Evolutionary conservation across 2,888 invertebrate genomes (phyloP).

Genomic region (Timandra comae): DNA sequence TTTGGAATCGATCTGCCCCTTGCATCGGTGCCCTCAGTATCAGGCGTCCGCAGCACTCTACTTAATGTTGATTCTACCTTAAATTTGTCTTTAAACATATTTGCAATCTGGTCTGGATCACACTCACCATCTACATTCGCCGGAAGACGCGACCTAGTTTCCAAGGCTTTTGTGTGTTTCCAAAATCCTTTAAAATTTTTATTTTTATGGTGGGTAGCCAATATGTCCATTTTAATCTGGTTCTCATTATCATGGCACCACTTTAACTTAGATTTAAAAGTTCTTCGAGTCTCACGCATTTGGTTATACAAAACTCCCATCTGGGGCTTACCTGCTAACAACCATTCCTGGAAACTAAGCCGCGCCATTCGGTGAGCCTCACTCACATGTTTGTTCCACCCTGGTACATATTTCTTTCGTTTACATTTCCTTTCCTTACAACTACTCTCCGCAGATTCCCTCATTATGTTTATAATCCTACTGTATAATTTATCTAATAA

Average conservation of each 20-base stretch:
- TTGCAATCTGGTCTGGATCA: too few species aligned
- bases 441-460: neutral
- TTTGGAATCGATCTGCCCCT: neutral
- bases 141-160: neutral
- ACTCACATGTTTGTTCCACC: neutral
- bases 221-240: slow-evolving; percentile 3
- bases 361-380: slow-evolving; percentile 2
- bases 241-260: slow-evolving; percentile 4
- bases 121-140: slow-evolving; percentile 4
- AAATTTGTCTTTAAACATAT: neutral
- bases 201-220: neutral
- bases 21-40: neutral
- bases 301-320: neutral
- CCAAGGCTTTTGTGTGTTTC: slow-evolving; percentile 6
- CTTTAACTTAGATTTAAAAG: slow-evolving; percentile 3
- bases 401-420: neutral
- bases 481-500: slow-evolving; percentile 2
- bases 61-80: neutral
- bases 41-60: neutral
- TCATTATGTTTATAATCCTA: neutral
- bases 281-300: slow-evolving; percentile 3
- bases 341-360: slow-evolving; percentile 2
- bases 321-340: slow-evolving; percentile 1
- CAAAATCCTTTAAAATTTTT: slow-evolving; percentile 6
- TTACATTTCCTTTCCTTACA: neutral